These are phyloP conservation scores for Halictus rubicundus DNA, from an alignment of 1,140 invertebrate species.

Conservation along the genomic window DNA sequence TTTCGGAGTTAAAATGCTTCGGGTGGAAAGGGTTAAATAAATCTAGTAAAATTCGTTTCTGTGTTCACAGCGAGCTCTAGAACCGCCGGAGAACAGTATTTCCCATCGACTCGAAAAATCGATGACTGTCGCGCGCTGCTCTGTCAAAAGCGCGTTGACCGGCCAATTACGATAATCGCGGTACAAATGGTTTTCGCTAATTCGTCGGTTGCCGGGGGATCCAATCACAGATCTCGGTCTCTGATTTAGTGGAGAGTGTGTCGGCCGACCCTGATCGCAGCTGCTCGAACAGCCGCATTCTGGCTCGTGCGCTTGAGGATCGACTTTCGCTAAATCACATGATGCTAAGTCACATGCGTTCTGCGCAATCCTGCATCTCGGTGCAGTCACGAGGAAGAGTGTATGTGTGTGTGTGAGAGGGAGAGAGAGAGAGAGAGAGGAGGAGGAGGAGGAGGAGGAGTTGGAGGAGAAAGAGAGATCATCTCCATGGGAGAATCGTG, in stretches of 20 bases:
- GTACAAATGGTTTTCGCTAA: slow-evolving; percentile 30
- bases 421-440: too few species aligned
- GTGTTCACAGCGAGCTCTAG: too few species aligned
- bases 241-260: slow-evolving; percentile 2
- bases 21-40: too few species aligned
- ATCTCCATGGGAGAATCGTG: slow-evolving; percentile 41
- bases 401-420: too few species aligned
- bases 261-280: slow-evolving; percentile 53
- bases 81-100: too few species aligned
- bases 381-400: slow-evolving; percentile 36
- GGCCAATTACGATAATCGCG: slow-evolving; percentile 8
- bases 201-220: slow-evolving; percentile 14
- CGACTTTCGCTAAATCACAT: slow-evolving; percentile 68
- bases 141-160: too few species aligned
- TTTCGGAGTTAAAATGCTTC: too few species aligned
- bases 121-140: too few species aligned
- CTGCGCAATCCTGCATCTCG: slow-evolving; percentile 64
- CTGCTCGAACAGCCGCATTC: slow-evolving; percentile 48
- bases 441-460: slow-evolving; percentile 9
- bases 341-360: slow-evolving; percentile 62
- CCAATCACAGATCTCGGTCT: slow-evolving; percentile 18
- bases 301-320: slow-evolving; percentile 49
- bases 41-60: too few species aligned
- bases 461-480: too few species aligned
- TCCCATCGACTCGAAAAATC: too few species aligned